Evolutionary conservation across 2,797 vertebrate species (phyloP), one percentile per base, ranked within the genome.

Genomic region (Anabas testudineus): DNA sequence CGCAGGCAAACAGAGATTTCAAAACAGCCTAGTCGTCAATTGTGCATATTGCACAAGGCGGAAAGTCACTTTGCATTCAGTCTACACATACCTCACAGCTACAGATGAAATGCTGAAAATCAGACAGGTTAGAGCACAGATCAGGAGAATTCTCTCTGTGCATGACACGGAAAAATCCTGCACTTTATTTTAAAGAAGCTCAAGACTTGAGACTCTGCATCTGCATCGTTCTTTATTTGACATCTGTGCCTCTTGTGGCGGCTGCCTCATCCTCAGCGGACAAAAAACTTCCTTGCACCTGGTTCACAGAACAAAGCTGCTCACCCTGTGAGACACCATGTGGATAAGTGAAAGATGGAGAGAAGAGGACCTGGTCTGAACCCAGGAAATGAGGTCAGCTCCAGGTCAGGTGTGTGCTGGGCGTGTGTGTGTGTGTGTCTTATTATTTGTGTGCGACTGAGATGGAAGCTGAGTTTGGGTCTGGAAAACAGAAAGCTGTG

Each of bases 271-370:
- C 60, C 71, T 67, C 59, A 10, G 61, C 0, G 10, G 61, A 71
- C 57, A 18, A 47, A 72, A 75, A 13, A 51, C 32, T 13, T 46
- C 51, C 30, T 36, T 26, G 66, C 74, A 74, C 67, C 75, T 76
- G 83, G 53, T 58, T 39, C 60, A 18, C 54, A 67, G 71, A 75
- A 80, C 70, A 80, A 82, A 85, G 74, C 78, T 22, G 37, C 59
- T 18, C n/a, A 45, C 47, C 72, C 61, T 64, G 53, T 3, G 64
- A 70, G 70, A 45, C 61, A 48, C 41, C 52, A 22, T 28, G 52
- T 13, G 59, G 69, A 68, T 67, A 68, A 74, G 71, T 81, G 71
- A 84, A 72, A 80, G 71, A 71, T 32, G 67, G 78, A 57, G 53
- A 52, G 61, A 24, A 24, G 62, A 28, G 10, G 74, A 65, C 45